A percentile compares a stretch with the other conserved stretches of the same genome.
Conservation (phyloP, 2,113 vertebrate species). For the Oenanthe oenanthe region DNA sequence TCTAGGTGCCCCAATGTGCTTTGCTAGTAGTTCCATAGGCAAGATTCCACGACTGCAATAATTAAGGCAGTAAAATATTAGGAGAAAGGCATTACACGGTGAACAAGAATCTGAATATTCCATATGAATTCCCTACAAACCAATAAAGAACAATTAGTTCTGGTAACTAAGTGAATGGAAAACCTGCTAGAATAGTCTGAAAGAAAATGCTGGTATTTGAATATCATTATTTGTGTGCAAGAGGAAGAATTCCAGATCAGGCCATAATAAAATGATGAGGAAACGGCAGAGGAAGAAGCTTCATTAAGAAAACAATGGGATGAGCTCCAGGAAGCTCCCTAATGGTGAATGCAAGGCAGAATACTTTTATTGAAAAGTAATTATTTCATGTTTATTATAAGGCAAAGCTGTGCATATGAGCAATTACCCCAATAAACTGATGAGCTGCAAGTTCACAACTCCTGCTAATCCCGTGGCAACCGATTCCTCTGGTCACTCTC, state of each 20-base stretch:
- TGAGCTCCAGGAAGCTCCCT: background rate
- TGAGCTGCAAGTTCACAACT: conserved; percentile 3
- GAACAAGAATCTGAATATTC: background rate
- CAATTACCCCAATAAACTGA: background rate
- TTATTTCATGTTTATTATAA: background rate
- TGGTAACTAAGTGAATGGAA: background rate
- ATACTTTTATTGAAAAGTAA: background rate
- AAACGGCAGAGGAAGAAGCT: background rate
- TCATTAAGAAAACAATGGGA: background rate
- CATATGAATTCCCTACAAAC: background rate
- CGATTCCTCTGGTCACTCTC: background rate
- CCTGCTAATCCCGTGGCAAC: background rate
- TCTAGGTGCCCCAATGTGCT: background rate
- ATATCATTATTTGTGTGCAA: background rate
- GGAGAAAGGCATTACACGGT: background rate
- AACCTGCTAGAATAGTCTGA: background rate
- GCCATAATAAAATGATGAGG: background rate
- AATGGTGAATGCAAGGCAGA: background rate
- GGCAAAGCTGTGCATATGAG: background rate
- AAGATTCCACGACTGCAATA: background rate
- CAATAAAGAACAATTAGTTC: background rate
- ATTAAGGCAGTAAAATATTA: background rate
- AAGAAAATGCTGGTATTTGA: background rate
- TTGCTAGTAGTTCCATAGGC: background rate
- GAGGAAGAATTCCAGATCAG: background rate